Evolutionary conservation across 2,797 vertebrate genomes (phyloP), one percentile per base, ranked within the genome.

Genomic region (Dendrocincla tyrannina): DNA sequence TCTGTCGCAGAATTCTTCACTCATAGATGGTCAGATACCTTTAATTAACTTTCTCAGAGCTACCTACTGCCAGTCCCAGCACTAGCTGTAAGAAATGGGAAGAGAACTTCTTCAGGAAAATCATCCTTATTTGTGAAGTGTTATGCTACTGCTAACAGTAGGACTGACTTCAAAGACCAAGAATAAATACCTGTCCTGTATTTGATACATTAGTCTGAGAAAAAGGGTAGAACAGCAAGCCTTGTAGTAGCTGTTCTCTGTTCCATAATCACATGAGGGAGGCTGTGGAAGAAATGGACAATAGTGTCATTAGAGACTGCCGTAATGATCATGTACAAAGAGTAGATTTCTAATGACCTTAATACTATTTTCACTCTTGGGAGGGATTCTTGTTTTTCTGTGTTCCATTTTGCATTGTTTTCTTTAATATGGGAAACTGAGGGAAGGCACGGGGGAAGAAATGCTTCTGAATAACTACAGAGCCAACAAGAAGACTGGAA

Each of bases 391-490:
- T 83, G 59, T 6, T n/a, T 78, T 63, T 82, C 23, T 24, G 27
- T 4, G 4, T 58, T 55, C 42, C 39, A 17, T 49, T 66, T n/a
- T n/a, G 8, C 22, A 3, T 17, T 12, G 0, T 3, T 24, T 33
- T 52, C 82, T 47, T 64, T 39, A 72, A 53, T 10, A 23, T 3
- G 4, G 37, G 41, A 63, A 81, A 64, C 27, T 35, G 17, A 46
- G 41, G 9, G 44, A 47, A 62, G 17, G 46, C 60, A 5, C 6
- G 17, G 15, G 10, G 22, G 14, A 56, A 76, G 20, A 32, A 88
- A 81, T 19, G 32, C 4, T 27, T 56, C 18, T 39, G 27, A 35
- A 14, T 20, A 41, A 17, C 25, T 24, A 13, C 22, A 24, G 46
- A 46, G 20, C 10, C 30, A 62, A 3, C 44, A 84, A 13, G 28